A percentile compares a stretch with the other conserved stretches of the same genome.
Conservation (phyloP, 2,888 invertebrate genomes). For the Caenorhabditis uteleia region DNA sequence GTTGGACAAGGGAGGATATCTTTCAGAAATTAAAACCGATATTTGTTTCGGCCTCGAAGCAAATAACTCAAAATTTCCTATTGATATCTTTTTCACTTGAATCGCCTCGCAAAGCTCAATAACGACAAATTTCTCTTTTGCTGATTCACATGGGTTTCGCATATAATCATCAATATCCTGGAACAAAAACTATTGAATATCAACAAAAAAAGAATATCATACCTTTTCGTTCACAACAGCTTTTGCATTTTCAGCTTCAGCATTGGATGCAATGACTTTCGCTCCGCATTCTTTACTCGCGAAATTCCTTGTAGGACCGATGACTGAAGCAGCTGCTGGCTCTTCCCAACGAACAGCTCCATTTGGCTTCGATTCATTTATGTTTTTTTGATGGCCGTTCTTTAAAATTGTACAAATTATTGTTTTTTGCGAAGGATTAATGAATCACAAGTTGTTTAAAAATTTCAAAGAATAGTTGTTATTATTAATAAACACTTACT, state of each 20-base stretch:
- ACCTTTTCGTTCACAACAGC: constrained; percentile 80
- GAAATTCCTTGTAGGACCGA: constrained; percentile 68
- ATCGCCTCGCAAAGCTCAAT: constrained; percentile 97
- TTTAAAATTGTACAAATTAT: constrained; percentile 8
- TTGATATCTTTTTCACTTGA: constrained; percentile 82
- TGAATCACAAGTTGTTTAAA: neutral
- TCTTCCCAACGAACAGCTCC: constrained; percentile 12
- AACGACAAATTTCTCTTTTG: constrained; percentile 77
- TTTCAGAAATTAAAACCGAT: constrained; percentile 79
- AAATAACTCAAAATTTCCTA: constrained; percentile 96
- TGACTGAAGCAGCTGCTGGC: constrained; percentile 7
- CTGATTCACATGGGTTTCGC: constrained; percentile 87
- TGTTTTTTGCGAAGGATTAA: no score
- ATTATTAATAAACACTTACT: neutral
- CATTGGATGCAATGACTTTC: constrained; percentile 89
- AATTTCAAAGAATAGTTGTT: neutral
- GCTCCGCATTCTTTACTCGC: constrained; percentile 96
- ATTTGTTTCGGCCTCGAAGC: constrained; percentile 85
- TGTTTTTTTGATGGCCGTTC: constrained; percentile 10
- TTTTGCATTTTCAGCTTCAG: constrained; percentile 82
- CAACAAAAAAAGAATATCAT: no score
- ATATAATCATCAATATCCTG: constrained; percentile 88
- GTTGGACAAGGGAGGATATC: constrained; percentile 76
- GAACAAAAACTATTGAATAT: no score
- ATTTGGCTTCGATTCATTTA: neutral